phyloP scores from a whole-genome alignment of 2,888 invertebrate species.

The Arrhopalites spinosus region DNA sequence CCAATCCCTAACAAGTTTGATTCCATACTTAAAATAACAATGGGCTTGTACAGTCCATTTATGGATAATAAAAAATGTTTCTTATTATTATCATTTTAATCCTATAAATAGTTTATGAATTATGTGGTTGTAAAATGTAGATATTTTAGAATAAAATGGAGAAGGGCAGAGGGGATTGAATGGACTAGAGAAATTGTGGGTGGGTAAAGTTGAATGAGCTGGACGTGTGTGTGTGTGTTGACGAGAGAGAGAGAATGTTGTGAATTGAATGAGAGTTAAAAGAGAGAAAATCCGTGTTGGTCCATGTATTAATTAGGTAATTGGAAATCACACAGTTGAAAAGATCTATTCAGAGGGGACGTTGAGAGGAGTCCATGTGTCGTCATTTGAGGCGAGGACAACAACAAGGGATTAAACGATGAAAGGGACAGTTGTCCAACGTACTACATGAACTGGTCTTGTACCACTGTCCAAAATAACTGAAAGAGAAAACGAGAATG shows the following conservation, averaged over 20 bases:
- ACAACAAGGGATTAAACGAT: conserved; percentile 35
- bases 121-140: no score
- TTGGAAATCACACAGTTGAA: conserved; percentile 44
- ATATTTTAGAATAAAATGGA: neutral
- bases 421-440: conserved; percentile 27
- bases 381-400: neutral
- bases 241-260: neutral
- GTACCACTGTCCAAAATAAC: neutral
- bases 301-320: conserved; percentile 43
- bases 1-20: no score
- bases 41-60: no score
- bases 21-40: no score
- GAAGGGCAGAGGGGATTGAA: conserved; percentile 5
- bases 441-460: neutral
- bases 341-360: conserved; percentile 39
- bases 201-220: neutral
- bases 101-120: no score
- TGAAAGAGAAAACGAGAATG: neutral
- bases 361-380: conserved; percentile 1
- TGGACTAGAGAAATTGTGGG: neutral
- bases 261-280: conserved; percentile 24
- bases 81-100: no score
- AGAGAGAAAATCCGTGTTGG: conserved; percentile 32
- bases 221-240: conserved; percentile 4
- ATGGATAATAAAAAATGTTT: no score